These are phyloP conservation scores for Phalloptychus januarius DNA, from an alignment of 2,797 vertebrate genomes.

Conservation along the genomic window DNA sequence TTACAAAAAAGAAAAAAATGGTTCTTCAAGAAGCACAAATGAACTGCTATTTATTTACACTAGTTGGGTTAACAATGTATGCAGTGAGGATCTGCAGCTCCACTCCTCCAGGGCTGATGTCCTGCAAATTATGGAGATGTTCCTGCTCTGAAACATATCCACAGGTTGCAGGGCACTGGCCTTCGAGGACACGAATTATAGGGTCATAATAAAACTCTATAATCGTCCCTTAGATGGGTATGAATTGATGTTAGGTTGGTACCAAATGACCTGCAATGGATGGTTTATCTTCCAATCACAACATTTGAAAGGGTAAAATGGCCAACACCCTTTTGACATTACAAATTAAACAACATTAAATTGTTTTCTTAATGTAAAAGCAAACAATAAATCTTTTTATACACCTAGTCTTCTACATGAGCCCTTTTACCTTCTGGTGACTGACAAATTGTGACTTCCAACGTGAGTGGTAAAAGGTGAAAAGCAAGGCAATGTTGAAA, in stretches of 20 bases:
- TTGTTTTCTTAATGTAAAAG: neutral
- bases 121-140: too few species aligned
- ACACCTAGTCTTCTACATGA: conserved; percentile 6
- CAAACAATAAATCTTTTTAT: neutral
- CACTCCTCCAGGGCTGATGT: too few species aligned
- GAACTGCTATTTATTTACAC: neutral
- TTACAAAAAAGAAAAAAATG: neutral
- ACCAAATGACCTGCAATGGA: neutral
- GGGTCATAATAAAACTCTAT: too few species aligned
- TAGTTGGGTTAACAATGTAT: neutral
- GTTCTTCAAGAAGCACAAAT: neutral
- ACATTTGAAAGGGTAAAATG: neutral
- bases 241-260: neutral
- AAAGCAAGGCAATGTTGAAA: conserved; percentile 21
- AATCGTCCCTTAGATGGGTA: neutral
- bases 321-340: neutral
- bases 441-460: conserved; percentile 33
- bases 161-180: too few species aligned
- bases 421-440: conserved; percentile 8
- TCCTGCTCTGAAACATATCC: too few species aligned
- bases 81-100: too few species aligned
- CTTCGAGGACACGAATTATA: too few species aligned
- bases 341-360: neutral
- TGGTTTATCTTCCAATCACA: neutral
- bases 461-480: conserved; percentile 19